phyloP scores from a whole-genome alignment of 2,113 vertebrate genomes.

The Chiloscyllium plagiosum region DNA sequence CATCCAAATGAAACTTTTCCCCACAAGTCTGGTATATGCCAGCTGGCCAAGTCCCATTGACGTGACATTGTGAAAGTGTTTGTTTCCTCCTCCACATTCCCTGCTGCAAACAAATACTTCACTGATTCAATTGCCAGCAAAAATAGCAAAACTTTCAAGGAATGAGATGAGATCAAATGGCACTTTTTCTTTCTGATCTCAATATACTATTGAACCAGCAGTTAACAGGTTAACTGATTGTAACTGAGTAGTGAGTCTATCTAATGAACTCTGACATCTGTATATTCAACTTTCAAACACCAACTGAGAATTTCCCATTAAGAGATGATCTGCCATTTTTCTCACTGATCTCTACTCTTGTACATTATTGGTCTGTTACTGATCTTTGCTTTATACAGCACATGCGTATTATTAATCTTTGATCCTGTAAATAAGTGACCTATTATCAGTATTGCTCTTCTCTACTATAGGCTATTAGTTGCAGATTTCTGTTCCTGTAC shows the following conservation, averaged over 20 bases:
- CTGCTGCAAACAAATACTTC: constrained; percentile 31
- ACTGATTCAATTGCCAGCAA: constrained; percentile 25
- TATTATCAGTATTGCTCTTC: neutral
- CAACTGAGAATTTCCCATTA: neutral
- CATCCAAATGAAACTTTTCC: constrained; percentile 38
- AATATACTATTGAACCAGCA: neutral
- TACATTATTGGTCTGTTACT: neutral
- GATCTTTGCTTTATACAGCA: neutral
- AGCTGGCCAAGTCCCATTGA: constrained; percentile 34
- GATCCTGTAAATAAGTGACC: neutral
- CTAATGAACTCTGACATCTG: neutral
- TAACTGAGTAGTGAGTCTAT: neutral
- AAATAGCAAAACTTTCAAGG: constrained; percentile 35
- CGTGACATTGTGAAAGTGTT: constrained; percentile 37
- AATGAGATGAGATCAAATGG: constrained; percentile 18
- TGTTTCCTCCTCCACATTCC: constrained; percentile 35
- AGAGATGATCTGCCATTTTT: neutral
- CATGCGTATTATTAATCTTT: neutral
- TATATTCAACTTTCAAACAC: neutral
- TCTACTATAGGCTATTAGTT: neutral
- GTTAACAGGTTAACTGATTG: constrained; percentile 11
- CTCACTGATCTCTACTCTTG: neutral
- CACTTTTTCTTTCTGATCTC: neutral
- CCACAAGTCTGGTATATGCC: neutral
- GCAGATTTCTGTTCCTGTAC: neutral